Percentiles rank a stretch among this genome's conserved stretches.
Conservation (phyloP, 2,888 invertebrate genomes). For the Thymelicus sylvestris region DNA sequence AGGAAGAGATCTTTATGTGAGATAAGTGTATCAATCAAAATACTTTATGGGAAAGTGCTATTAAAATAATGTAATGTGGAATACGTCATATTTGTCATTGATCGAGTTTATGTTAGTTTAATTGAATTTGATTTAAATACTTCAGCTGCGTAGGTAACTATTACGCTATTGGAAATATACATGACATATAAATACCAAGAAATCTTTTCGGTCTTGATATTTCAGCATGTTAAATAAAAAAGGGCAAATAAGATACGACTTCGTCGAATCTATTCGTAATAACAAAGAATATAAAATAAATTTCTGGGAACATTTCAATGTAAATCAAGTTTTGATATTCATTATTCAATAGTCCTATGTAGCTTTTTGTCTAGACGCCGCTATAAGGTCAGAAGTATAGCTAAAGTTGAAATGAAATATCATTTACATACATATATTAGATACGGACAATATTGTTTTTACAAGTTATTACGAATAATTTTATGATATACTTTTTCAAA, state of each 20-base stretch:
- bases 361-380: conserved; percentile 8
- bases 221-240: not conserved
- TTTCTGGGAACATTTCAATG: conserved; percentile 9
- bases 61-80: too few species aligned
- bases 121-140: too few species aligned
- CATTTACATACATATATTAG: too few species aligned
- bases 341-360: conserved; percentile 8
- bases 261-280: not conserved
- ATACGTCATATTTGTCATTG: too few species aligned
- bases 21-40: not conserved
- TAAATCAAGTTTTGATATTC: conserved; percentile 14
- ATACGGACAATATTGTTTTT: too few species aligned
- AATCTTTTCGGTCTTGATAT: not conserved
- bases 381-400: not conserved
- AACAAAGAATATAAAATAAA: not conserved
- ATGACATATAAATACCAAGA: not conserved
- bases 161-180: conserved; percentile 11
- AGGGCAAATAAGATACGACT: not conserved
- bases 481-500: too few species aligned
- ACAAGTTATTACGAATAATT: too few species aligned
- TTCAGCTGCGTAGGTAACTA: not conserved
- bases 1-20: too few species aligned
- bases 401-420: too few species aligned
- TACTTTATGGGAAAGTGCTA: too few species aligned
- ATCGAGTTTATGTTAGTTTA: too few species aligned